Conservation (phyloP, 1,140 invertebrate genomes). For the Bombyx mori region ASM3026992v2 NC_085110.1:10253501-10254000, state of each 20-base stretch:
- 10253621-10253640: slow-evolving; percentile 19
- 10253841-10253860: too few species aligned
- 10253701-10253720: neutral
- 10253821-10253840: too few species aligned
- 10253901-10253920: too few species aligned
- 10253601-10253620: slow-evolving; percentile 41
- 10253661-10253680: slow-evolving; percentile 14
- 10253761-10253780: slow-evolving; percentile 13
- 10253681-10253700: slow-evolving; percentile 3
- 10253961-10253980: too few species aligned
- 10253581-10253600: slow-evolving; percentile 58
- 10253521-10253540: slow-evolving; percentile 59
- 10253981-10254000: too few species aligned
- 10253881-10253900: too few species aligned
- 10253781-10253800: too few species aligned
- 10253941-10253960: too few species aligned
- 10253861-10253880: too few species aligned
- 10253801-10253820: too few species aligned
- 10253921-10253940: too few species aligned
- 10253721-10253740: neutral
- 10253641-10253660: slow-evolving; percentile 21
- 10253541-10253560: slow-evolving; percentile 58
- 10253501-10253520: slow-evolving; percentile 65
- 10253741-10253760: slow-evolving; percentile 12
- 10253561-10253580: slow-evolving; percentile 58